Percentiles rank a stretch among this genome's conserved stretches.
phyloP scores from a whole-genome alignment of 2,113 vertebrate species.

The Nerophis ophidion region DNA sequence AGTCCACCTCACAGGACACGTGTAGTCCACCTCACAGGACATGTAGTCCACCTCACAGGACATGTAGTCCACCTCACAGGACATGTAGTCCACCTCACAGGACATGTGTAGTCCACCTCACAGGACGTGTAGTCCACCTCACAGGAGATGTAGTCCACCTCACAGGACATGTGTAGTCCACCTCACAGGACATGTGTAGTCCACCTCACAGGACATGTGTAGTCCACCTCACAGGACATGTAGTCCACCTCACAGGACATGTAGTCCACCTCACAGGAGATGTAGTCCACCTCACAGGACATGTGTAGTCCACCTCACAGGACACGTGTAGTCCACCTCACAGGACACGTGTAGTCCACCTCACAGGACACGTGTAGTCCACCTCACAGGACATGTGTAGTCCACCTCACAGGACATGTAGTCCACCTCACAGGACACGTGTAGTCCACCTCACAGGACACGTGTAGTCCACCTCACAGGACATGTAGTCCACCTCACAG shows the following conservation, averaged over 20 bases:
- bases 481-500: background rate
- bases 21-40: background rate
- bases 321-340: background rate
- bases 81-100: background rate
- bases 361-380: background rate
- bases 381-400: background rate
- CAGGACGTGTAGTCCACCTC: background rate
- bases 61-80: background rate
- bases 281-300: background rate
- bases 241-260: background rate
- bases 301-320: background rate
- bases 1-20: background rate
- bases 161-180: background rate
- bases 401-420: background rate
- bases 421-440: background rate
- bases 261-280: background rate
- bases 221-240: background rate
- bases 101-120: background rate
- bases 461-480: constrained; percentile 1
- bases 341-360: background rate
- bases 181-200: background rate
- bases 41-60: background rate
- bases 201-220: background rate
- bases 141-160: background rate
- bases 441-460: background rate